Percentiles rank a stretch among this genome's conserved stretches.
These are phyloP conservation scores for Agapetus fuscipes DNA, from an alignment of 2,888 invertebrate species.

Conservation along the genomic window DNA sequence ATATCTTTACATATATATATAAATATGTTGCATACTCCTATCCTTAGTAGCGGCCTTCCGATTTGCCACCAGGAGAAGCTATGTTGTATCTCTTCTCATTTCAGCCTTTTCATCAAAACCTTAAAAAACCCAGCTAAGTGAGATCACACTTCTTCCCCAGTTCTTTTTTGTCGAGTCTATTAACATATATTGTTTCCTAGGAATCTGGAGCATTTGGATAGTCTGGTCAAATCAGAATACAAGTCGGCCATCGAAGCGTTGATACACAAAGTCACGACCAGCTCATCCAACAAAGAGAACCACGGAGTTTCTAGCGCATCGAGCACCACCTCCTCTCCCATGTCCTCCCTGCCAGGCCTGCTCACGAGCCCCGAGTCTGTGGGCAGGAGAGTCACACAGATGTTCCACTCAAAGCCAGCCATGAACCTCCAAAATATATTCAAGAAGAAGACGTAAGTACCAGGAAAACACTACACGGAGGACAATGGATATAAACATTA, in stretches of 20 bases:
- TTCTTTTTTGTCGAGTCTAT: too few relatives aligned
- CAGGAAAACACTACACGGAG: too few relatives aligned
- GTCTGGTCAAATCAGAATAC: slow-evolving; percentile 32
- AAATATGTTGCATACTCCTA: too few relatives aligned
- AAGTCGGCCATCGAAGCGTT: slow-evolving; percentile 36
- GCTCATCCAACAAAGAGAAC: slow-evolving; percentile 15
- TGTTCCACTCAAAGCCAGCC: slow-evolving; percentile 40
- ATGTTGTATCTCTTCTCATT: too few relatives aligned
- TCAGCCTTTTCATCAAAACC: too few relatives aligned
- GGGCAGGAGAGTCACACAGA: slow-evolving; percentile 39
- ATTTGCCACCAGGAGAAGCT: too few relatives aligned
- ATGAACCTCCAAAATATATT: slow-evolving; percentile 43
- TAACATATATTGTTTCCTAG: too few relatives aligned
- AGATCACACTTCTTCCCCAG: too few relatives aligned
- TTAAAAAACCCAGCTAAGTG: too few relatives aligned
- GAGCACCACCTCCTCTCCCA: slow-evolving; percentile 8
- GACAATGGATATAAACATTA: too few relatives aligned
- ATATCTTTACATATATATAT: too few relatives aligned
- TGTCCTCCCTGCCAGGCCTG: slow-evolving; percentile 25
- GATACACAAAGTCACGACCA: slow-evolving; percentile 30
- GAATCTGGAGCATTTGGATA: slow-evolving; percentile 38
- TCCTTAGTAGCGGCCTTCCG: too few relatives aligned
- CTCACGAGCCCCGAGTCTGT: slow-evolving; percentile 37
- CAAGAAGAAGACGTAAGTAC: slow-evolving; percentile 38
- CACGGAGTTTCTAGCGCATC: slow-evolving; percentile 1